Conservation (phyloP, 2,113 vertebrate genomes). For the Galemys pyrenaicus region DNA sequence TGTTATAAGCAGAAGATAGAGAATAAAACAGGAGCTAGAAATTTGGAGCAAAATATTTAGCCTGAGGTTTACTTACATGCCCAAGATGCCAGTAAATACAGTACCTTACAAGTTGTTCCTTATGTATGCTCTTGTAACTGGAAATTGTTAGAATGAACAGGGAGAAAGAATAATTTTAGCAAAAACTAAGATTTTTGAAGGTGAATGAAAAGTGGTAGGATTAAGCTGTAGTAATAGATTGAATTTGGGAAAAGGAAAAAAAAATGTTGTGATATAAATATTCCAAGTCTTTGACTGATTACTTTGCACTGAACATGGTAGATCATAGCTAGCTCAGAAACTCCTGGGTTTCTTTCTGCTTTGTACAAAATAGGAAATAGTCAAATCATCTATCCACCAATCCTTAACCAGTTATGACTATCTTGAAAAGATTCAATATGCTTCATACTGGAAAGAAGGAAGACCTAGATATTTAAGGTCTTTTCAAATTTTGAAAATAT, state of each 20-base stretch:
- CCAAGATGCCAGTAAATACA: background rate
- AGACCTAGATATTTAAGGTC: background rate
- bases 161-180: background rate
- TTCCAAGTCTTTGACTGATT: background rate
- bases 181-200: constrained; percentile 27
- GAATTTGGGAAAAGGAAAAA: background rate
- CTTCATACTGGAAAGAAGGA: constrained; percentile 1
- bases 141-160: background rate
- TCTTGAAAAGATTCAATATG: background rate
- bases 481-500: constrained; percentile 9
- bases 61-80: background rate
- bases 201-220: background rate
- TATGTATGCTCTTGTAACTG: background rate
- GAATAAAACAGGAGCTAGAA: background rate
- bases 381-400: background rate
- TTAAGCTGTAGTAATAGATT: background rate
- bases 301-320: background rate
- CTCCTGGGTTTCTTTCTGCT: background rate
- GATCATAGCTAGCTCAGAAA: background rate
- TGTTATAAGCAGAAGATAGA: background rate
- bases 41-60: background rate
- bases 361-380: background rate
- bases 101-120: background rate
- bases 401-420: background rate
- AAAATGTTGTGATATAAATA: background rate